Evolutionary conservation across 2,888 invertebrate species (phyloP).

Genomic region (Drosophila eohydei): DNA sequence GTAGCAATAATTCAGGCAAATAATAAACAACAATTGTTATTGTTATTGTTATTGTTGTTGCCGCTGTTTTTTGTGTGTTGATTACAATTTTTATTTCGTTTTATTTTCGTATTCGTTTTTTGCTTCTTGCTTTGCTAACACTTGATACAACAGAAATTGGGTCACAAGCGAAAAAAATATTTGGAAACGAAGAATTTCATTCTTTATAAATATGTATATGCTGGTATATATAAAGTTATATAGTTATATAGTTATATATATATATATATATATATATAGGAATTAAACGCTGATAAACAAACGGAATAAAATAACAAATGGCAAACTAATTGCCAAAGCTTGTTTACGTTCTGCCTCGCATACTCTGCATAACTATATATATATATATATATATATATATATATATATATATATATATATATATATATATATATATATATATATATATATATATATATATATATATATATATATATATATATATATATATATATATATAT

Average conservation of each 20-base stretch:
- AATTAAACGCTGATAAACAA: conserved; percentile 49
- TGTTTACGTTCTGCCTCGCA: conserved; percentile 53
- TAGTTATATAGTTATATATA: background rate
- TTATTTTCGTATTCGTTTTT: conserved; percentile 2
- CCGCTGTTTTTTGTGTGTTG: conserved; percentile 4
- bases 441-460: background rate
- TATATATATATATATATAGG: conserved; percentile 2
- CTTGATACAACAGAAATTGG: conserved; percentile 75
- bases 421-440: background rate
- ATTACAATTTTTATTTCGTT: conserved; percentile 19
- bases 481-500: background rate
- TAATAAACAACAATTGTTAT: conserved; percentile 10
- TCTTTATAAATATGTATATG: background rate
- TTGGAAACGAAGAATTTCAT: background rate
- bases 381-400: background rate
- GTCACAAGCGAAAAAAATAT: conserved; percentile 56
- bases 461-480: background rate
- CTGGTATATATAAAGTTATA: background rate
- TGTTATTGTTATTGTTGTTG: background rate
- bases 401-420: background rate
- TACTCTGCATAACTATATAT: conserved; percentile 2
- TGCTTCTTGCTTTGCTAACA: conserved; percentile 49
- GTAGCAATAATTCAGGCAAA: background rate
- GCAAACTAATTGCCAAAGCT: conserved; percentile 39
- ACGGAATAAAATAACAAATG: conserved; percentile 23